Conservation (phyloP, 35 echinoderm and acorn worm species). For the Hemicentrotus pulcherrimus region DNA sequence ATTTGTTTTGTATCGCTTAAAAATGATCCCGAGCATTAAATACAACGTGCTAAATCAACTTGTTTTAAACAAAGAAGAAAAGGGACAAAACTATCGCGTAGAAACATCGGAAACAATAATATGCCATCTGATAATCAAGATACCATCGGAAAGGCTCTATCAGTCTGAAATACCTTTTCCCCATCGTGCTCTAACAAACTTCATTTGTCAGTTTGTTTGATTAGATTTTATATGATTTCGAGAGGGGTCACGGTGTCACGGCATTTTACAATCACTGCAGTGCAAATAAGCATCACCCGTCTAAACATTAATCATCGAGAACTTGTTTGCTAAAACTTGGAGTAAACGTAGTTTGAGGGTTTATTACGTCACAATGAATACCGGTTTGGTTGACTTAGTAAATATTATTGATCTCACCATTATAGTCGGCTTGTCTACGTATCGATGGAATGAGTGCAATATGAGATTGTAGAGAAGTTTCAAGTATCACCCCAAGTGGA, state of each 20-base stretch:
- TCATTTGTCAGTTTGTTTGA: too few relatives aligned
- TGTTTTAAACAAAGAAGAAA: too few relatives aligned
- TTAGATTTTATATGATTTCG: not conserved
- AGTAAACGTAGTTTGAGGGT: not conserved
- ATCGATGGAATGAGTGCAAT: not conserved
- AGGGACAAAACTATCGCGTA: too few relatives aligned
- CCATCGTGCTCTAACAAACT: too few relatives aligned
- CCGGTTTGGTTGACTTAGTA: not conserved
- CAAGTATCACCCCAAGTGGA: not conserved
- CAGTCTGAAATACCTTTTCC: too few relatives aligned
- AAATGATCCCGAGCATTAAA: too few relatives aligned
- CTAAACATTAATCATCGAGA: not conserved
- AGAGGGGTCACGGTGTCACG: not conserved
- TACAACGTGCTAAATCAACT: too few relatives aligned
- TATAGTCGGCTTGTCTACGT: not conserved
- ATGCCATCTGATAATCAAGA: too few relatives aligned
- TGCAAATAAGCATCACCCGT: not conserved
- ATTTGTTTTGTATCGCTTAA: too few relatives aligned
- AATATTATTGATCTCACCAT: not conserved
- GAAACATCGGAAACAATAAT: too few relatives aligned
- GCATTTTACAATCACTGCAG: not conserved
- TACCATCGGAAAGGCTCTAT: too few relatives aligned
- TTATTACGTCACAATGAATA: constrained; percentile 5
- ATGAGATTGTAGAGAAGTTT: not conserved
- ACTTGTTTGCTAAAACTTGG: not conserved